Evolutionary conservation across 1,140 invertebrate genomes (phyloP), one percentile per base, ranked within the genome.

Genomic region (Drosophila jambulina): DNA sequence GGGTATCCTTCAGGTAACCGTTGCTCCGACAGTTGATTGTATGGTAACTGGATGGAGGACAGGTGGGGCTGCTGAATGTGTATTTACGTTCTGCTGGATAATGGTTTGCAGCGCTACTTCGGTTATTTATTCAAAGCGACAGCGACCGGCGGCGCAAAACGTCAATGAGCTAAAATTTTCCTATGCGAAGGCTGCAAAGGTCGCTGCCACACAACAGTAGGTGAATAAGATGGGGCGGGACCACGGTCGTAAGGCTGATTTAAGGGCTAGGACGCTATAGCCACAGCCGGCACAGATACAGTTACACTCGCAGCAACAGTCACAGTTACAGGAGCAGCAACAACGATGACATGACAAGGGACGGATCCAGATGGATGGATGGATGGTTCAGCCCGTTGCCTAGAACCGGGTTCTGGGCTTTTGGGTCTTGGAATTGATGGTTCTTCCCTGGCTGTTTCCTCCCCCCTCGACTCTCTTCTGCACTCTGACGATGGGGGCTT

Each of bases 41-140:
- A 87, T 80, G 80, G 63, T 77, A 80, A 53, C 53, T 60, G 58
- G 59, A 54, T 9, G 62, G 27, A 27, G 15, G 19, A 36, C 19
- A n/a, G 46, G 57, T 6, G n/a, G 21, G 29, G 46, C 21, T 32
- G 61, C n/a, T 65, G 23, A 51, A 9, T 61, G 38, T 38, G 51
- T 61, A 67, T 61, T n/a, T 67, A 38, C 54, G 54, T 72, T 61
- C 60, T 56, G 59, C 51, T 59, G 80, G 78, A 67, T 84, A 88
- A 88, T 88, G 85, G 85, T 90, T 86, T 81, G 85, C 79, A 67
- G 71, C 86, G 68, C 74, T 76, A 85, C 81, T 83, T 82, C 76
- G 87, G 80, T 91, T 80, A 91, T 91, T 82, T 91, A 91, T 91
- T 87, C 76, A 88, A 91, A 87, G 81, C 75, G 90, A 91, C 90